Evolutionary conservation across 2,797 vertebrate species (phyloP).

Genomic region (Remorina albescens): DNA sequence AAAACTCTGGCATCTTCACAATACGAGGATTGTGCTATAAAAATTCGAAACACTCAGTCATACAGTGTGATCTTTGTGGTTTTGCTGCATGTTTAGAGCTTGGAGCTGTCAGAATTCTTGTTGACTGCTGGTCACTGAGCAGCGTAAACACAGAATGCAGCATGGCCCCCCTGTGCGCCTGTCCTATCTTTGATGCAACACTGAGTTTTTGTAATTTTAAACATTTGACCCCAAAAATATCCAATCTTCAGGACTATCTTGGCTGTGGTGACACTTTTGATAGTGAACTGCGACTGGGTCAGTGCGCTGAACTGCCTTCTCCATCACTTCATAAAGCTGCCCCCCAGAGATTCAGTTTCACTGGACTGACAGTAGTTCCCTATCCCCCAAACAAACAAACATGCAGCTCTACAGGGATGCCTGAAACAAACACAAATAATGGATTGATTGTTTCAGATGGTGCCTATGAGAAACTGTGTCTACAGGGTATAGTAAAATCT

Average conservation of each 20-base stretch:
- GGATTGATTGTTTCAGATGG: slow-evolving; percentile 44
- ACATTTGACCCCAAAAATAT: slow-evolving; percentile 29
- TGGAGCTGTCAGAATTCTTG: slow-evolving; percentile 8
- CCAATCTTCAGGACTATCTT: slow-evolving; percentile 3
- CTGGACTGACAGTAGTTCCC: slow-evolving; percentile 58
- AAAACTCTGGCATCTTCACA: neutral
- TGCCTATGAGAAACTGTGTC: slow-evolving; percentile 34
- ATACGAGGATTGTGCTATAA: neutral
- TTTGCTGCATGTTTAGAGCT: neutral
- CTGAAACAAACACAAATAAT: slow-evolving; percentile 61
- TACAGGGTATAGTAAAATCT: slow-evolving; percentile 34
- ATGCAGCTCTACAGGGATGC: slow-evolving; percentile 46
- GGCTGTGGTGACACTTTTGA: slow-evolving; percentile 24
- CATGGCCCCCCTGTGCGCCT: slow-evolving; percentile 1
- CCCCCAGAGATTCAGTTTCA: slow-evolving; percentile 57
- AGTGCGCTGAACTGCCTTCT: slow-evolving; percentile 34
- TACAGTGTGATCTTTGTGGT: too few species aligned
- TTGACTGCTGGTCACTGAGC: slow-evolving; percentile 17
- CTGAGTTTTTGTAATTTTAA: slow-evolving; percentile 28
- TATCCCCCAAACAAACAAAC: slow-evolving; percentile 65
- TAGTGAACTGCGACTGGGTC: slow-evolving; percentile 48
- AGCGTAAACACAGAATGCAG: neutral
- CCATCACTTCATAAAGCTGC: slow-evolving; percentile 63
- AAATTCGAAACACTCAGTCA: slow-evolving; percentile 2
- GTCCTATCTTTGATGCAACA: slow-evolving; percentile 11